phyloP scores from a whole-genome alignment of 1,140 invertebrate species.

The Drosophila funebris region DNA sequence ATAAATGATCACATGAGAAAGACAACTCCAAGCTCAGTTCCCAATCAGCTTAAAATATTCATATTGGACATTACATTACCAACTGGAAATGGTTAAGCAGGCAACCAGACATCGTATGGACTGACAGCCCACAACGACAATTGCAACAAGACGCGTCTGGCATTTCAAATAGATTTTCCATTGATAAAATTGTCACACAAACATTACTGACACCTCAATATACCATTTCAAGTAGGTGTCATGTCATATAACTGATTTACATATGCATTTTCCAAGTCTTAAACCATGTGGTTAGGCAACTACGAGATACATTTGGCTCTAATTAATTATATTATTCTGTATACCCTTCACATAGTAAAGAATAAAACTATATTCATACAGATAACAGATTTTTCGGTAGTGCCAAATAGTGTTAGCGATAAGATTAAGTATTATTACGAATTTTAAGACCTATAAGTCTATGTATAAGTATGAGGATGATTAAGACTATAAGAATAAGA shows the following conservation, averaged over 20 bases:
- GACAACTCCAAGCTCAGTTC: neutral
- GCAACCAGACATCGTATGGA: neutral
- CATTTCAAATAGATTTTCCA: slow-evolving; percentile 45
- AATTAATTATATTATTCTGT: slow-evolving; percentile 15
- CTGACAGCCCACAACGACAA: slow-evolving; percentile 11
- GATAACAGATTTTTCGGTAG: slow-evolving; percentile 46
- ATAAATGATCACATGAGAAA: neutral
- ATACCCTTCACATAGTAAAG: neutral
- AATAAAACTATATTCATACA: neutral
- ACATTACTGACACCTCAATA: slow-evolving; percentile 41
- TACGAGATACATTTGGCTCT: neutral
- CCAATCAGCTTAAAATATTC: neutral
- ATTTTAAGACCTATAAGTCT: neutral
- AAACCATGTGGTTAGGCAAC: slow-evolving; percentile 40
- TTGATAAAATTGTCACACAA: slow-evolving; percentile 65
- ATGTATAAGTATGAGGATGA: too few relatives aligned
- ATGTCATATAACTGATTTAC: slow-evolving; percentile 33
- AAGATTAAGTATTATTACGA: slow-evolving; percentile 35
- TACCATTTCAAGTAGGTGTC: slow-evolving; percentile 38
- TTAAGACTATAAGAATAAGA: too few relatives aligned
- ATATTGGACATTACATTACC: slow-evolving; percentile 24
- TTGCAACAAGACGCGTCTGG: slow-evolving; percentile 34
- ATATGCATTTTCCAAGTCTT: slow-evolving; percentile 29
- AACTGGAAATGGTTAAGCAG: slow-evolving; percentile 35
- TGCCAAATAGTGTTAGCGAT: slow-evolving; percentile 40